These are phyloP conservation scores for Gopherus evgoodei DNA, from an alignment of 2,113 vertebrate genomes.

Conservation along the genomic window DNA sequence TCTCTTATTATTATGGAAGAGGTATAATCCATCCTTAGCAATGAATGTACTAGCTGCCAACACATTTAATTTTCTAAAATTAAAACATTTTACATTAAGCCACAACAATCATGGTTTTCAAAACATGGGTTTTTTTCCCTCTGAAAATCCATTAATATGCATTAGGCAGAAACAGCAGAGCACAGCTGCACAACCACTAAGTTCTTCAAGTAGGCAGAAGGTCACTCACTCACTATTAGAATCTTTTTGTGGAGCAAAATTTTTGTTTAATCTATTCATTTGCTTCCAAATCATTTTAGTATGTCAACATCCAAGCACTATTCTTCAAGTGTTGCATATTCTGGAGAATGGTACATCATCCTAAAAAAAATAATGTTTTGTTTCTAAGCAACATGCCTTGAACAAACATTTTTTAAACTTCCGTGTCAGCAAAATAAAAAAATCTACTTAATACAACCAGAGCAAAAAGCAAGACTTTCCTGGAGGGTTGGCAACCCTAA, in stretches of 20 bases:
- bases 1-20: slow-evolving; percentile 47
- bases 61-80: slow-evolving; percentile 47
- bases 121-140: neutral
- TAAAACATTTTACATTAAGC: slow-evolving; percentile 55
- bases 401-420: neutral
- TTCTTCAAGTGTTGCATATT: neutral
- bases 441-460: neutral
- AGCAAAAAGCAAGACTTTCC: neutral
- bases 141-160: slow-evolving; percentile 38
- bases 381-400: neutral
- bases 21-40: slow-evolving; percentile 45
- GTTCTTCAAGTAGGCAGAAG: slow-evolving; percentile 34
- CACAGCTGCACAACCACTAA: slow-evolving; percentile 30
- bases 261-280: neutral
- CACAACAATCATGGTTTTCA: slow-evolving; percentile 35
- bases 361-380: neutral
- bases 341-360: neutral
- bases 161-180: slow-evolving; percentile 37
- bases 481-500: too few relatives aligned
- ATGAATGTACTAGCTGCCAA: neutral
- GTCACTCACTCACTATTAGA: neutral
- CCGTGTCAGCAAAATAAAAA: neutral
- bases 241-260: slow-evolving; percentile 9
- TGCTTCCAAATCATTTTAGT: neutral
- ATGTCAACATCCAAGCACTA: neutral